Evolutionary conservation across 2,113 vertebrate species (phyloP).

Genomic region (Protobothrops flavoviridis): DNA sequence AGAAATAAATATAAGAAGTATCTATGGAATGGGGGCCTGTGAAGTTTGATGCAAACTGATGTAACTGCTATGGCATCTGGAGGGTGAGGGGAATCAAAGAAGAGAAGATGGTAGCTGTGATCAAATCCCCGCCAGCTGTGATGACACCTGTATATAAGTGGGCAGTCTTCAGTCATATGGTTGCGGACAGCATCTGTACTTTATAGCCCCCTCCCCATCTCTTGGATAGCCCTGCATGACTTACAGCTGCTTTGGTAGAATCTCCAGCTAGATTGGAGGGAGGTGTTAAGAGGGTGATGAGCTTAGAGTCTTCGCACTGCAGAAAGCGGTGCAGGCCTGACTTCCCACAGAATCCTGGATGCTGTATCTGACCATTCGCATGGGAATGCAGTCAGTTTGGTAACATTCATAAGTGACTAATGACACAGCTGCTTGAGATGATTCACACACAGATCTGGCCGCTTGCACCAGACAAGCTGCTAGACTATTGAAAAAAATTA

Average conservation of each 20-base stretch:
- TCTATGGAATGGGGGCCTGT: not conserved
- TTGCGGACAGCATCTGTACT: not conserved
- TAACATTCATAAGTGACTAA: not conserved
- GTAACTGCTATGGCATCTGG: not conserved
- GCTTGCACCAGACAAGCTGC: not conserved
- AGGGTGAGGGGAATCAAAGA: too few species aligned
- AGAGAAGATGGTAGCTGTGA: not conserved
- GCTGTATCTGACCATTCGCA: not conserved
- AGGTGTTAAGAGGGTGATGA: not conserved
- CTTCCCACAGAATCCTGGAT: not conserved
- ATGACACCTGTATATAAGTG: not conserved
- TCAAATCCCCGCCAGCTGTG: not conserved
- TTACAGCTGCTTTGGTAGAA: not conserved
- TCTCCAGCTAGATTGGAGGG: not conserved
- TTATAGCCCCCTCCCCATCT: not conserved
- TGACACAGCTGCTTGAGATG: not conserved
- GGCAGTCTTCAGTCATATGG: not conserved
- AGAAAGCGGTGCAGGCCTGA: not conserved
- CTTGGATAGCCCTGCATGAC: not conserved
- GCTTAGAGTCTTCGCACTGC: not conserved
- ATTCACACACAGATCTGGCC: not conserved
- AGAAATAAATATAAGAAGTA: not conserved
- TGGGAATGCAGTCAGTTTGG: not conserved
- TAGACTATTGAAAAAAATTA: not conserved
- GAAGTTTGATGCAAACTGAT: not conserved